Evolutionary conservation across 2,888 invertebrate species (phyloP).

Genomic region (Ypsolopha sequella): DNA sequence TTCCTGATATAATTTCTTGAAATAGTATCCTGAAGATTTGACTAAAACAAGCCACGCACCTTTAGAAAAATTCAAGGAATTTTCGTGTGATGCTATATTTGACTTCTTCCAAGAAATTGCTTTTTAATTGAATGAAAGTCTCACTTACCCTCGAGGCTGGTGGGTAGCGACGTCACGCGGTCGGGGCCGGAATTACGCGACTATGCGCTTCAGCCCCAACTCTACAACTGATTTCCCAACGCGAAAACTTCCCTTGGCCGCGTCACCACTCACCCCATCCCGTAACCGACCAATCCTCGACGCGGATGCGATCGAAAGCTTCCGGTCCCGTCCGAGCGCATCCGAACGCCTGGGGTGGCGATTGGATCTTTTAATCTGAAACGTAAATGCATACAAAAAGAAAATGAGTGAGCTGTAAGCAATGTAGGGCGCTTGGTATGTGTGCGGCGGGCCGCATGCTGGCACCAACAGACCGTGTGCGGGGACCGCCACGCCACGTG

Average conservation of each 20-base stretch:
- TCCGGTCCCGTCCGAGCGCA: slow-evolving; percentile 39
- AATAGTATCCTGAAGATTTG: no score
- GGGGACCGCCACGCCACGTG: not conserved
- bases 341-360: slow-evolving; percentile 50
- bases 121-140: slow-evolving; percentile 65
- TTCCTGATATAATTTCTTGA: no score
- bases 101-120: slow-evolving; percentile 55
- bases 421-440: slow-evolving; percentile 34
- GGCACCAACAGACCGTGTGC: not conserved
- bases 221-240: slow-evolving; percentile 59
- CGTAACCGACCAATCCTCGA: slow-evolving; percentile 39
- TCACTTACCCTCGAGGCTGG: slow-evolving; percentile 60
- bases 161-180: slow-evolving; percentile 37
- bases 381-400: slow-evolving; percentile 67
- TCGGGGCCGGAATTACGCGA: slow-evolving; percentile 39
- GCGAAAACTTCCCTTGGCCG: slow-evolving; percentile 63
- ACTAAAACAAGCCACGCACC: not conserved
- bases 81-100: slow-evolving; percentile 22
- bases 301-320: slow-evolving; percentile 28
- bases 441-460: slow-evolving; percentile 20
- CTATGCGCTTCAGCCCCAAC: not conserved
- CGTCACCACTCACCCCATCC: slow-evolving; percentile 61
- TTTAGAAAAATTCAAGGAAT: not conserved
- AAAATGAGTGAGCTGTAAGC: slow-evolving; percentile 48
- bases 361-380: slow-evolving; percentile 69